These are phyloP conservation scores for Cryptus viduatorius DNA, from an alignment of 2,888 invertebrate genomes.

Conservation along the genomic window DNA sequence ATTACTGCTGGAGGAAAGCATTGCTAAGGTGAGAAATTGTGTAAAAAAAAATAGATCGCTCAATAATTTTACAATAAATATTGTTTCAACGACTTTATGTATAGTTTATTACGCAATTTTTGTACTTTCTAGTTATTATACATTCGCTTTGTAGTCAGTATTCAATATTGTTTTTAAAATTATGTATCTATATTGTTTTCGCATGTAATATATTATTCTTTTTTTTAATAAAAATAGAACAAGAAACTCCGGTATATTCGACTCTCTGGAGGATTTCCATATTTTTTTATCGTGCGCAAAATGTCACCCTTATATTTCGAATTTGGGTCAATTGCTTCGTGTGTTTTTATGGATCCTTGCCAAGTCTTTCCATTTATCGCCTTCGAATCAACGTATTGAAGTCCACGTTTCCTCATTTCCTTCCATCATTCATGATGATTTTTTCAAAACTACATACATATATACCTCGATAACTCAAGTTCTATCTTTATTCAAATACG, in stretches of 20 bases:
- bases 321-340: constrained; percentile 53
- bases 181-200: not conserved
- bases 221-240: not conserved
- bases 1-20: constrained; percentile 83
- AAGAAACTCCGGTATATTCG: not conserved
- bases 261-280: constrained; percentile 8
- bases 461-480: not conserved
- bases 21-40: constrained; percentile 79
- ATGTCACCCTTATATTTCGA: constrained; percentile 36
- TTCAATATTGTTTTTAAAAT: constrained; percentile 7
- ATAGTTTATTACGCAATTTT: constrained; percentile 2
- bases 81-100: not conserved
- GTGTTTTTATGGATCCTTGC: constrained; percentile 26
- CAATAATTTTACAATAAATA: constrained; percentile 5
- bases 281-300: constrained; percentile 1
- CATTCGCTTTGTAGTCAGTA: not conserved
- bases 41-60: not conserved
- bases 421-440: not conserved
- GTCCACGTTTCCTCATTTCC: not conserved
- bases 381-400: not conserved
- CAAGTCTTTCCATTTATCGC: constrained; percentile 3
- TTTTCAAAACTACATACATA: not conserved
- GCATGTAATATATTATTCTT: not conserved
- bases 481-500: not conserved
- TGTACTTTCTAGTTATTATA: not conserved